phyloP scores from a whole-genome alignment of 2,888 invertebrate genomes.

The Phymatocera aterrima region DNA sequence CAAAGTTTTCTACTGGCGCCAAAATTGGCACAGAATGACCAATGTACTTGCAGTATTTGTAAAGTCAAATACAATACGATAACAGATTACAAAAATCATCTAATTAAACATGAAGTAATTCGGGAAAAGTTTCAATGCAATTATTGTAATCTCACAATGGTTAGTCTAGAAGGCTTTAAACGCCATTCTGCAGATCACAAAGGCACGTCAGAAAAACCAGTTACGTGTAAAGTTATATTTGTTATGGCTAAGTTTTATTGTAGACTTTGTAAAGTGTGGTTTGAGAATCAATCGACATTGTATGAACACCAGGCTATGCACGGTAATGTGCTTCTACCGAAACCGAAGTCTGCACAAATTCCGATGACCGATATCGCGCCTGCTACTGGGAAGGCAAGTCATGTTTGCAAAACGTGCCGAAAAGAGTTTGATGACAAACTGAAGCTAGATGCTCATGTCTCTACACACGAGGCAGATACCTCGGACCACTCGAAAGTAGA shows the following conservation, averaged over 20 bases:
- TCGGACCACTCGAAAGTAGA: neutral
- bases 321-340: neutral
- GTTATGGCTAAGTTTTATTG: conserved; percentile 35
- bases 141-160: conserved; percentile 25
- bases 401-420: neutral
- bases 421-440: neutral
- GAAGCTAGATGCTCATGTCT: neutral
- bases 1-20: conserved; percentile 24
- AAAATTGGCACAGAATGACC: neutral
- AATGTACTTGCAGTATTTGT: conserved; percentile 16
- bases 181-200: conserved; percentile 13
- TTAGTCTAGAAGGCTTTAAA: conserved; percentile 26
- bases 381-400: neutral
- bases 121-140: conserved; percentile 24
- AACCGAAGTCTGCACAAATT: neutral
- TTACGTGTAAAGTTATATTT: conserved; percentile 30
- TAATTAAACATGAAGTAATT: conserved; percentile 14
- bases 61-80: neutral
- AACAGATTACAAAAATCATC: neutral
- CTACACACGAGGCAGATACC: neutral
- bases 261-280: conserved; percentile 25
- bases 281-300: conserved; percentile 2
- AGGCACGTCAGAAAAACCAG: conserved; percentile 17
- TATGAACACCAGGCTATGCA: conserved; percentile 1
- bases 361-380: neutral